Percentiles rank a stretch among this genome's conserved stretches.
These are phyloP conservation scores for Danio jaintianensis DNA, from an alignment of 2,797 vertebrate genomes.

Conservation along the genomic window DNA sequence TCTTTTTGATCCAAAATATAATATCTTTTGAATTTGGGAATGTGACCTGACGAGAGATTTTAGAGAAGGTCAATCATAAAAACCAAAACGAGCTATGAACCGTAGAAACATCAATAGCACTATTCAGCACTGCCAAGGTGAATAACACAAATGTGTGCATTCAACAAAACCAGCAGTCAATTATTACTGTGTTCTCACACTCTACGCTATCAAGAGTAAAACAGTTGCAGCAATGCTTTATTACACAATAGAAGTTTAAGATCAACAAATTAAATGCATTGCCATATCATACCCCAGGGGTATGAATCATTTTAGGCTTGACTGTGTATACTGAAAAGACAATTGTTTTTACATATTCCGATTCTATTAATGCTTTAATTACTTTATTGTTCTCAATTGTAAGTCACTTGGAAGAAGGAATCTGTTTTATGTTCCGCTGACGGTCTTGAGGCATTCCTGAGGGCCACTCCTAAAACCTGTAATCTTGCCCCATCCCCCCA, in stretches of 20 bases:
- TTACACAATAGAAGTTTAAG: background rate
- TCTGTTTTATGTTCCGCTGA: conserved; percentile 60
- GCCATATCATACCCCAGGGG: no score
- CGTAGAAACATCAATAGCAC: background rate
- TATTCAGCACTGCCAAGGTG: background rate
- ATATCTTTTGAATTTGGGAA: background rate
- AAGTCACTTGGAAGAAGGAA: no score
- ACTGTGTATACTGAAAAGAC: no score
- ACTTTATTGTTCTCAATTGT: no score
- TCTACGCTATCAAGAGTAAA: background rate
- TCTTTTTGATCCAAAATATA: background rate
- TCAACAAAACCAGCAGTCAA: conserved; percentile 1
- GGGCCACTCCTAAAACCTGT: conserved; percentile 63
- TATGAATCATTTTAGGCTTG: no score
- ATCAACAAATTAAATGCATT: background rate
- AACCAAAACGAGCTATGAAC: background rate
- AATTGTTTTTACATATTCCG: no score
- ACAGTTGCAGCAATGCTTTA: background rate
- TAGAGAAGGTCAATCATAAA: background rate
- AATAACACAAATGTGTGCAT: background rate
- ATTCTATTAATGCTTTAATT: no score
- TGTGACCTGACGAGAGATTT: background rate
- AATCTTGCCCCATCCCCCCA: conserved; percentile 59
- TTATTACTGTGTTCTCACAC: background rate
- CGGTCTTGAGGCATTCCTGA: conserved; percentile 78